A percentile compares a stretch with the other conserved stretches of the same genome.
Conservation (phyloP, 2,888 invertebrate genomes). For the Cryptosula pallasiana region DNA sequence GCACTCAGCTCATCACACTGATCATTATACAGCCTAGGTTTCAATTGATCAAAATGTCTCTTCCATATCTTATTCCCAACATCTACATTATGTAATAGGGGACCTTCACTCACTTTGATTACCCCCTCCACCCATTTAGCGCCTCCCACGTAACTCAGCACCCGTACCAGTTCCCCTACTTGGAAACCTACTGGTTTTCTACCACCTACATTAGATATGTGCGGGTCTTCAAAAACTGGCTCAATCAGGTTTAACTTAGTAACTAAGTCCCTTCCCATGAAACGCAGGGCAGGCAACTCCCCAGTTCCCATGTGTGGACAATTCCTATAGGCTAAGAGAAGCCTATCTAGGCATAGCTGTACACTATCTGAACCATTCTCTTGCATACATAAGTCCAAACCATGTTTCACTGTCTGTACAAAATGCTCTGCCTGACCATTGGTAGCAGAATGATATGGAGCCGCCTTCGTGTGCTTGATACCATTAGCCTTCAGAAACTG, state of each 20-base stretch:
- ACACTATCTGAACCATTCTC: not conserved
- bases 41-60: not conserved
- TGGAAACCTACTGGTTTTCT: not conserved
- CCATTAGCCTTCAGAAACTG: not conserved
- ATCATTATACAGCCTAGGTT: not conserved
- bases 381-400: not conserved
- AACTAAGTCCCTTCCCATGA: not conserved
- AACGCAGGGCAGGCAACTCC: not conserved
- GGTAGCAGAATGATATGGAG: not conserved
- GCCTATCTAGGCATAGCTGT: not conserved
- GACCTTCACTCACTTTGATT: not conserved
- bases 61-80: not conserved
- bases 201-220: not conserved
- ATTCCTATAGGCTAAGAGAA: not conserved
- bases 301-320: not conserved
- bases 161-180: not conserved
- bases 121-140: not conserved
- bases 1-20: not conserved
- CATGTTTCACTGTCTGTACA: not conserved
- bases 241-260: not conserved
- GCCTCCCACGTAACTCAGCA: not conserved
- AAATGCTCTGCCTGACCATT: slow-evolving; percentile 12
- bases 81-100: not conserved
- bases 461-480: not conserved
- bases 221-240: not conserved